Evolutionary conservation across 2,113 vertebrate genomes (phyloP).

Genomic region (Porphyrio hochstetteri): DNA sequence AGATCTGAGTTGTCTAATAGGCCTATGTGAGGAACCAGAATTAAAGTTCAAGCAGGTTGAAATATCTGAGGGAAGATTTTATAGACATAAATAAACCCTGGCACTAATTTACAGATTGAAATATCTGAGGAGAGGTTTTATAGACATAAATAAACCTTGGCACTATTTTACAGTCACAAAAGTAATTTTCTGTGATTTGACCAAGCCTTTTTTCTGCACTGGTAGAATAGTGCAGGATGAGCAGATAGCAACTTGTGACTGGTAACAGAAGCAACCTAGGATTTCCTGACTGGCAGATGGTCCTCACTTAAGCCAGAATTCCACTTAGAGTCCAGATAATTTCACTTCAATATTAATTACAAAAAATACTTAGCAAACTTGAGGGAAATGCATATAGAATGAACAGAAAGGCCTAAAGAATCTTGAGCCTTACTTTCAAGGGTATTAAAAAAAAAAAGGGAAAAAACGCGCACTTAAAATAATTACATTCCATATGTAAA

Average conservation of each 20-base stretch:
- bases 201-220: neutral
- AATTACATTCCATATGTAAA: conserved; percentile 1
- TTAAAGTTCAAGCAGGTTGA: neutral
- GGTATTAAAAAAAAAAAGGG: neutral
- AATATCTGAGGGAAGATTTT: neutral
- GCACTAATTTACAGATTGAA: neutral
- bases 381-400: neutral
- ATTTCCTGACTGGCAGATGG: neutral
- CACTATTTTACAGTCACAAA: neutral
- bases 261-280: neutral
- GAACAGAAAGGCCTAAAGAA: neutral
- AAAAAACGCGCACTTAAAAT: neutral
- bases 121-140: neutral
- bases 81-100: too few relatives aligned
- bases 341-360: neutral
- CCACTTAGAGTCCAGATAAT: neutral
- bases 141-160: neutral
- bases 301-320: neutral
- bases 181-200: neutral
- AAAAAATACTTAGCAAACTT: neutral
- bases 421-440: neutral
- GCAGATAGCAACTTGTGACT: neutral
- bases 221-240: neutral
- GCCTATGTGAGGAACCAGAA: neutral
- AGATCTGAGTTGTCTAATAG: neutral